Conservation (phyloP, 2,797 vertebrate species). For the Sciurus vulgaris region DNA sequence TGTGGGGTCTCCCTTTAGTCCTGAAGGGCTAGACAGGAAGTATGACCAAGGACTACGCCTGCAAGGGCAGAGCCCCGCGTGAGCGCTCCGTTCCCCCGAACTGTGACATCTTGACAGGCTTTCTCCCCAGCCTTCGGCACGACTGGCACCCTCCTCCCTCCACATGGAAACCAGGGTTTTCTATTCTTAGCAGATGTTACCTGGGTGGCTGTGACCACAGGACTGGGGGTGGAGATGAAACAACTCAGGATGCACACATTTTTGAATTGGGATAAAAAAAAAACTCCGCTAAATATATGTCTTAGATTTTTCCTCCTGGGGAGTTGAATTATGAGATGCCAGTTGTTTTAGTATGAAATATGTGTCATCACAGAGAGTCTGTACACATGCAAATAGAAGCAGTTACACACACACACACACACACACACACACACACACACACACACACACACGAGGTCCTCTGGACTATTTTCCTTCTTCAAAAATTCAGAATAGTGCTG, state of each 20-base stretch:
- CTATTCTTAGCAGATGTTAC: constrained; percentile 43
- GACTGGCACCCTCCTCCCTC: background rate
- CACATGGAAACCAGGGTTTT: background rate
- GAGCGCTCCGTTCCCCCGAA: too few species aligned
- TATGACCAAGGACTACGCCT: background rate
- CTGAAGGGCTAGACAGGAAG: background rate
- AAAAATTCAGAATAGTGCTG: background rate
- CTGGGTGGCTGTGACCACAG: constrained; percentile 13
- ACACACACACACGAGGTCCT: background rate
- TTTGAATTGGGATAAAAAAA: constrained; percentile 51
- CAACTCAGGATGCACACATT: constrained; percentile 18
- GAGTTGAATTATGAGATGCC: constrained; percentile 50
- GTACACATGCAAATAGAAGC: background rate
- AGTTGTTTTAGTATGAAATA: constrained; percentile 62
- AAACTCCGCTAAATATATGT: constrained; percentile 65
- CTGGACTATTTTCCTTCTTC: background rate
- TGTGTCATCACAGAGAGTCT: background rate
- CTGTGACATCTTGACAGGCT: background rate
- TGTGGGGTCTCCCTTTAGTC: background rate
- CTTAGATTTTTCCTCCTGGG: constrained; percentile 22
- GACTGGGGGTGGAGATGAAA: constrained; percentile 28
- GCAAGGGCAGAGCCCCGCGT: background rate
- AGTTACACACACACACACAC: background rate
- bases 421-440: background rate
- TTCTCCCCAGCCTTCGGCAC: background rate